Evolutionary conservation across 2,113 vertebrate genomes (phyloP).

Genomic region (western clawed frog (Xenopus tropicalis)): UCB_Xtro_10.0 CM004444.2:116619001-116619500

Average conservation of each 20-base stretch:
- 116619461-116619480: conserved; percentile 79
- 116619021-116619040: no score
- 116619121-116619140: neutral
- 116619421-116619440: conserved; percentile 82
- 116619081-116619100: no score
- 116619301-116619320: conserved; percentile 69
- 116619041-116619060: no score
- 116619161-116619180: conserved; percentile 55
- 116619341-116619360: conserved; percentile 74
- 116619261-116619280: conserved; percentile 51
- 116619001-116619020: no score
- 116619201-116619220: conserved; percentile 56
- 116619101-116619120: neutral
- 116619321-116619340: conserved; percentile 72
- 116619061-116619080: no score
- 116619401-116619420: conserved; percentile 86
- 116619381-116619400: conserved; percentile 83
- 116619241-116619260: conserved; percentile 56
- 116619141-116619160: conserved; percentile 48
- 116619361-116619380: conserved; percentile 84
- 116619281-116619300: conserved; percentile 69
- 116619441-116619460: conserved; percentile 73
- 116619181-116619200: conserved; percentile 65
- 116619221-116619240: conserved; percentile 64
- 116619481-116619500: conserved; percentile 63